These are phyloP conservation scores for Myotis brandtii DNA, from an alignment of 2,113 vertebrate genomes.

Conservation along the genomic window DNA sequence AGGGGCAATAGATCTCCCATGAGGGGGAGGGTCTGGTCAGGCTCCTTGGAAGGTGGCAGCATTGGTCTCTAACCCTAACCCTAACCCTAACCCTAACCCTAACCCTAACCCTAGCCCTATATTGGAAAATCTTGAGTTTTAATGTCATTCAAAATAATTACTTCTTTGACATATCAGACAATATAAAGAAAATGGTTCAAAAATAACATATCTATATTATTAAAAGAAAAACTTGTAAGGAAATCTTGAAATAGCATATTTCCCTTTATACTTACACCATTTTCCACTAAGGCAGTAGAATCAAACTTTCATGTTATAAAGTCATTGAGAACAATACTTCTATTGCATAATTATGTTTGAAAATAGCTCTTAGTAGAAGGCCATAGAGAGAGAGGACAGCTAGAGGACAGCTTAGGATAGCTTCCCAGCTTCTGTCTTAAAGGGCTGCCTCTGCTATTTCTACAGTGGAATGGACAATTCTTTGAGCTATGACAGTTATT, in stretches of 20 bases:
- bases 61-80: not conserved
- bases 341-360: not conserved
- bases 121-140: not conserved
- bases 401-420: not conserved
- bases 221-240: not conserved
- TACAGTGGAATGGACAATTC: not conserved
- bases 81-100: too few relatives aligned
- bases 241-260: not conserved
- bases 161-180: not conserved
- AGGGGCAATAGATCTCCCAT: not conserved
- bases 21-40: not conserved
- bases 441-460: not conserved
- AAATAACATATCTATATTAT: not conserved
- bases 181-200: not conserved
- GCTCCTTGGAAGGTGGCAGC: not conserved
- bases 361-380: not conserved
- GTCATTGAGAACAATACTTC: not conserved
- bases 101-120: not conserved
- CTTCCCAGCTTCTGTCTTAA: not conserved
- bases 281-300: not conserved
- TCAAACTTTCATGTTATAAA: not conserved
- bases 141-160: not conserved
- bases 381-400: not conserved
- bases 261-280: not conserved
- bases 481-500: not conserved